Evolutionary conservation across 2,888 invertebrate genomes (phyloP), one percentile per base, ranked within the genome.

Genomic region (Parnassius mnemosyne): DNA sequence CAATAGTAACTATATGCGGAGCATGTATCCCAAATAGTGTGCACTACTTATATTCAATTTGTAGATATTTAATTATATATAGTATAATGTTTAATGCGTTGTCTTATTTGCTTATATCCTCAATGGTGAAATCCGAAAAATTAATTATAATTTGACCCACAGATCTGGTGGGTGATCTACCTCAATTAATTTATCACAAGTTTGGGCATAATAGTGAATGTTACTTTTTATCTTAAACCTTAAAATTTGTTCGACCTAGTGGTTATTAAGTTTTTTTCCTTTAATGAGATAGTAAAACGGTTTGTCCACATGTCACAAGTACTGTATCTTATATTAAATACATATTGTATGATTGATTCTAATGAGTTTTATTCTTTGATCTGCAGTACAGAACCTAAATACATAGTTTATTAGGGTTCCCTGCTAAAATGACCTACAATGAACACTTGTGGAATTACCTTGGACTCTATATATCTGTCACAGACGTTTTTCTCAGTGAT

Each of bases 31-130:
- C 81, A 70, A 74, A 84, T 87, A 86, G 88, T 83, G 83, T 84
- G 89, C 88, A 89, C 87, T 87, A 80, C 81, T 84, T 87, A 83
- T 83, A 84, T 88, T 87, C 87, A 83, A 89, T 88, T 89, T 91
- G 91, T 90, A 91, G 91, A 90, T 91, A 91, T 88, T 86, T 90
- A 90, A 90, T 89, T 89, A 89, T 89, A 86, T 86, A 90, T 90
- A 91, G 89, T 88, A 87, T 89, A 91, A 91, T 89, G 86, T 88
- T 84, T 83, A 85, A 85, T 83, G 85, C 83, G 84, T 89, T 87
- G 84, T 87, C 85, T 89, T 83, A 87, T 89, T 89, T 89, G 86
- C 85, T 87, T 85, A 75, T 72, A 79, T 81, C 86, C 85, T 72
- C 68, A 76, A 78, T 75, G 83, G 83, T 81, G 83, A 79, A 79